Evolutionary conservation across 2,797 vertebrate genomes (phyloP).

Genomic region (Craterocephalus amniculus): DNA sequence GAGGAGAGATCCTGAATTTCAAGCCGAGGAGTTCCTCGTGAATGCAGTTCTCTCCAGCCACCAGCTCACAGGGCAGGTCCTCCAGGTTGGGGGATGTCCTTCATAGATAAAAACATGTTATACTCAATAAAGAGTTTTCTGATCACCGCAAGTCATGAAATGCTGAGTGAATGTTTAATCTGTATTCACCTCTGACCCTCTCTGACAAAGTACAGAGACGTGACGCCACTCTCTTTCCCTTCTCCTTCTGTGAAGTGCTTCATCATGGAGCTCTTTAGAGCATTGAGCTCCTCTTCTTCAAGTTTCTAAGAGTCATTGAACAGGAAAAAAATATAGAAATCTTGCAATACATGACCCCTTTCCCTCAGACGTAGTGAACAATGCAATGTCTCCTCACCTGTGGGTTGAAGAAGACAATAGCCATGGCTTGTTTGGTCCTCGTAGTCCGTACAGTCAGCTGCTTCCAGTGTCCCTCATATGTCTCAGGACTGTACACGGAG

Average conservation of each 20-base stretch:
- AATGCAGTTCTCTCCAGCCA: constrained; percentile 90
- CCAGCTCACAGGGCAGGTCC: constrained; percentile 90
- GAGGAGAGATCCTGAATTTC: constrained; percentile 94
- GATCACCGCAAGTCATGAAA: background rate
- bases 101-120: constrained; percentile 9
- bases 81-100: constrained; percentile 92
- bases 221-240: constrained; percentile 88
- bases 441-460: constrained; percentile 95
- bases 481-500: constrained; percentile 93
- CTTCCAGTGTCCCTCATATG: constrained; percentile 96
- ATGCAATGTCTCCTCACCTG: constrained; percentile 83
- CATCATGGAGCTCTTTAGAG: constrained; percentile 86
- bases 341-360: background rate
- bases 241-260: constrained; percentile 87
- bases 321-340: background rate
- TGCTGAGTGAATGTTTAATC: background rate
- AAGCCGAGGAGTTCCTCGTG: constrained; percentile 93
- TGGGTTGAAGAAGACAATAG: constrained; percentile 93
- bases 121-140: background rate
- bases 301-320: constrained; percentile 85
- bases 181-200: constrained; percentile 91
- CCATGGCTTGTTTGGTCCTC: constrained; percentile 90
- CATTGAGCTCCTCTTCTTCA: constrained; percentile 81
- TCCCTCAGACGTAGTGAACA: background rate
- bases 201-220: constrained; percentile 92